phyloP scores from a whole-genome alignment of 2,888 invertebrate species.

The Agonopterix subpropinquella region DNA sequence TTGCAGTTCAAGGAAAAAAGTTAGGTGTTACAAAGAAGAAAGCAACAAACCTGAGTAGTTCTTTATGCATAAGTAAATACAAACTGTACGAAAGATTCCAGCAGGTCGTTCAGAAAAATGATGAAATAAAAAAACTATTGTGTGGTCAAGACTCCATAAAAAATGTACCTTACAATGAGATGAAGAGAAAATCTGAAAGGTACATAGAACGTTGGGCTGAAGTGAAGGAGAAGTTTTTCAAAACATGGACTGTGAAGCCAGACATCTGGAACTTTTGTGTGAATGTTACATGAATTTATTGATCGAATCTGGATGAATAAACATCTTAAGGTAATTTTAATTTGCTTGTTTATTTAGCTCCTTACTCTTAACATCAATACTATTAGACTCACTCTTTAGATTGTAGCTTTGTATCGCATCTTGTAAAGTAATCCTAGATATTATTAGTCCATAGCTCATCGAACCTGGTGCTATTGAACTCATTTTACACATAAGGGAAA shows the following conservation, averaged over 20 bases:
- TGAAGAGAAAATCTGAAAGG: slow-evolving; percentile 46
- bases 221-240: slow-evolving; percentile 65
- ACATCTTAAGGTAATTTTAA: too few species aligned
- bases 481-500: too few species aligned
- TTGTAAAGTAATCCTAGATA: too few species aligned
- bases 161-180: slow-evolving; percentile 46
- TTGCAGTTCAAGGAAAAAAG: slow-evolving; percentile 85
- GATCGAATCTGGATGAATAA: too few species aligned
- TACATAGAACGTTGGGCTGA: slow-evolving; percentile 50
- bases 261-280: slow-evolving; percentile 55
- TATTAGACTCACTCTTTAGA: too few species aligned
- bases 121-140: slow-evolving; percentile 25
- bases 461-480: too few species aligned
- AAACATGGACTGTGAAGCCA: slow-evolving; percentile 75
- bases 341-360: not conserved
- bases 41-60: slow-evolving; percentile 43
- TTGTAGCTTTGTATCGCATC: too few species aligned
- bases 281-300: not conserved
- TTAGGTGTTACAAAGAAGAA: slow-evolving; percentile 86
- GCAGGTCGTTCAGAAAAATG: slow-evolving; percentile 40
- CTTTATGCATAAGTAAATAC: slow-evolving; percentile 73
- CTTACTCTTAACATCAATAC: too few species aligned
- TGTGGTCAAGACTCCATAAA: slow-evolving; percentile 19
- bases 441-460: too few species aligned
- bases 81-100: slow-evolving; percentile 68